Percentiles rank a stretch among this genome's conserved stretches.
phyloP scores from a whole-genome alignment of 1,140 invertebrate genomes.

The Eriosoma lanigerum region DNA sequence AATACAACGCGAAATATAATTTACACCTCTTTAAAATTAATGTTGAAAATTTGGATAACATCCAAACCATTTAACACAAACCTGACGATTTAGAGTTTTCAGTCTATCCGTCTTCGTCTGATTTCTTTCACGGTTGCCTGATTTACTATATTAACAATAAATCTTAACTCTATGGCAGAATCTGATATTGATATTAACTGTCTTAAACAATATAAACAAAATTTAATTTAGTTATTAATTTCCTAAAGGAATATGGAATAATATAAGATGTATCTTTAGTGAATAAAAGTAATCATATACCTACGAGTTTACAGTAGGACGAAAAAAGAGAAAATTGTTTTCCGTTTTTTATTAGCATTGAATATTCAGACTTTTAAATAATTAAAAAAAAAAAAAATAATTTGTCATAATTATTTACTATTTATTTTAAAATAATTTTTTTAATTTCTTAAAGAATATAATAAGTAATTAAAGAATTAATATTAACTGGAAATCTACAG shows the following conservation, averaged over 20 bases:
- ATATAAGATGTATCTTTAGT: too few species aligned
- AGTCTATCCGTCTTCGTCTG: slow-evolving; percentile 14
- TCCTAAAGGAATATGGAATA: background rate
- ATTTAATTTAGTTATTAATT: background rate
- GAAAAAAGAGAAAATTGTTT: too few species aligned
- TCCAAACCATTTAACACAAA: background rate
- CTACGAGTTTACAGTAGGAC: too few species aligned
- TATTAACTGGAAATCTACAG: too few species aligned
- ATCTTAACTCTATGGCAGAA: background rate
- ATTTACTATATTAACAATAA: background rate
- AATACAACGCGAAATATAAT: background rate
- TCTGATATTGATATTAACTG: slow-evolving; percentile 3
- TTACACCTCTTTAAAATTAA: background rate
- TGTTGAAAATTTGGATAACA: background rate
- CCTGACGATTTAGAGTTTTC: background rate
- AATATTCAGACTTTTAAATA: too few species aligned
- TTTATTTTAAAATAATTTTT: too few species aligned
- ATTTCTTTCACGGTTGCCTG: slow-evolving; percentile 3
- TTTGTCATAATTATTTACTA: too few species aligned
- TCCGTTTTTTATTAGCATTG: too few species aligned
- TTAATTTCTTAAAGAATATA: too few species aligned
- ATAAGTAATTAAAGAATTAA: too few species aligned
- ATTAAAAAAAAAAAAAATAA: too few species aligned
- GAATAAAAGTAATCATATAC: too few species aligned
- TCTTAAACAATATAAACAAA: background rate